Conservation (phyloP, 2,113 vertebrate species). For the Oncorhynchus mykiss region DNA sequence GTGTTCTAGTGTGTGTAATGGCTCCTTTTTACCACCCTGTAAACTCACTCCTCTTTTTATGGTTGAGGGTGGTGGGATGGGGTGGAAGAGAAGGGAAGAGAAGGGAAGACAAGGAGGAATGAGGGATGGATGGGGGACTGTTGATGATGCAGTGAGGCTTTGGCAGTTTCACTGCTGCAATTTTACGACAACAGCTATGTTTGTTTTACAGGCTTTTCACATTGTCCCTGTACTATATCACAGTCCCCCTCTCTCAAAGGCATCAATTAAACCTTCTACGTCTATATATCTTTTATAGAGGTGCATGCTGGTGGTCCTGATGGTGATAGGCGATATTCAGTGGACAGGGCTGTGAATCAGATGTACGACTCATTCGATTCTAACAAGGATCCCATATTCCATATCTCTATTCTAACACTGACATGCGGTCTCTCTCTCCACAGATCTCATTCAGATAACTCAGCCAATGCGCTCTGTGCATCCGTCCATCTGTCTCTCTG, state of each 20-base stretch:
- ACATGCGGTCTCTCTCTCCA: conserved; percentile 1
- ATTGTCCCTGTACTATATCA: conserved; percentile 45
- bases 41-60: too few relatives aligned
- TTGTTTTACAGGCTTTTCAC: conserved; percentile 39
- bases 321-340: not conserved
- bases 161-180: conserved; percentile 46
- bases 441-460: too few relatives aligned
- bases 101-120: too few relatives aligned
- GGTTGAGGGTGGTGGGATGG: too few relatives aligned
- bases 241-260: conserved; percentile 19
- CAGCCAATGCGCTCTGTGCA: too few relatives aligned
- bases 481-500: too few relatives aligned
- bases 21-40: too few relatives aligned
- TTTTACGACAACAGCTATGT: conserved; percentile 27
- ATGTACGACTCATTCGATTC: conserved; percentile 2
- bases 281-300: conserved; percentile 12
- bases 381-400: too few relatives aligned
- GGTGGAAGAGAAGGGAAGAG: too few relatives aligned
- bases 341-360: conserved; percentile 35
- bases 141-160: conserved; percentile 42
- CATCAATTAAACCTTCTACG: conserved; percentile 59
- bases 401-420: not conserved
- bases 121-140: conserved; percentile 10
- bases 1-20: too few relatives aligned
- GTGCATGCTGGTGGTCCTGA: too few relatives aligned